phyloP scores from a whole-genome alignment of 1,140 invertebrate species.

The Drosophila bipectinata region DNA sequence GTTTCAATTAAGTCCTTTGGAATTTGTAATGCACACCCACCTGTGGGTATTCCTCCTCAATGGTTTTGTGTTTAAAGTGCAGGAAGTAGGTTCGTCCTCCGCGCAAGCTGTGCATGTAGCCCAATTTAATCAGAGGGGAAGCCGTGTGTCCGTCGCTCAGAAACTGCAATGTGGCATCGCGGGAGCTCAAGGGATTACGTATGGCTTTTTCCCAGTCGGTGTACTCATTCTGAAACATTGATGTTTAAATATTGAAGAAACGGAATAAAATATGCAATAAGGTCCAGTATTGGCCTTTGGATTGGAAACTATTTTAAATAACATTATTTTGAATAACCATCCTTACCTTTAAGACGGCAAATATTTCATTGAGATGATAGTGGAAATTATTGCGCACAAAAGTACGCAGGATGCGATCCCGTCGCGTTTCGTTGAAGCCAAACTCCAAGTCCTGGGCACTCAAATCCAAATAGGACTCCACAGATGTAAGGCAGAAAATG shows the following conservation, averaged over 20 bases:
- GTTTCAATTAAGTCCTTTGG: neutral
- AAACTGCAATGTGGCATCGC: conserved; percentile 90
- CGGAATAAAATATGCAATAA: neutral
- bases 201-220: conserved; percentile 95
- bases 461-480: conserved; percentile 91
- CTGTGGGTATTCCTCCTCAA: conserved; percentile 90
- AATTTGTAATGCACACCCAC: conserved; percentile 81
- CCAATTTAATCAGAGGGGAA: conserved; percentile 91
- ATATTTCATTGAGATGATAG: conserved; percentile 95
- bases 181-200: conserved; percentile 89
- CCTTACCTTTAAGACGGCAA: conserved; percentile 90
- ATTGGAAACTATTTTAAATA: too few relatives aligned
- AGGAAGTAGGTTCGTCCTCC: conserved; percentile 93
- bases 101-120: conserved; percentile 90
- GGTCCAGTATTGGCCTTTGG: too few relatives aligned
- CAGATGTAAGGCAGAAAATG: conserved; percentile 90
- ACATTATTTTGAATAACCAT: too few relatives aligned
- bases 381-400: conserved; percentile 95
- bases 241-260: neutral
- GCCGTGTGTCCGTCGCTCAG: conserved; percentile 94
- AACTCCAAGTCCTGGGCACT: conserved; percentile 91
- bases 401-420: conserved; percentile 93
- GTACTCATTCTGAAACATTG: conserved; percentile 89
- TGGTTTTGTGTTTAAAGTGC: conserved; percentile 93
- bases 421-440: conserved; percentile 92